Evolutionary conservation across 2,888 invertebrate genomes (phyloP), one percentile per base, ranked within the genome.

Genomic region (Margaritifera margaritifera): DNA sequence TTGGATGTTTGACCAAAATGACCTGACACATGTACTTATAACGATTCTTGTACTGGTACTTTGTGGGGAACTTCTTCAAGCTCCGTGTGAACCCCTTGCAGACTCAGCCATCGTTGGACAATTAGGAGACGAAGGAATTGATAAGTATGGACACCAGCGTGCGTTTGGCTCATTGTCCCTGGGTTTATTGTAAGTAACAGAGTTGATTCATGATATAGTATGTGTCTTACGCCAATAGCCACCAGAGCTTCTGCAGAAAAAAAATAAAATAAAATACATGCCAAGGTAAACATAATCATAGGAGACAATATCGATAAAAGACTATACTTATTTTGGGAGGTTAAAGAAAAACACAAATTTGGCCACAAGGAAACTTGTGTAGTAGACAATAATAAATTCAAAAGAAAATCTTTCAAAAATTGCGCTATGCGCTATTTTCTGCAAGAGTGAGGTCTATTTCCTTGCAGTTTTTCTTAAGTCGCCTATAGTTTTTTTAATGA

Each of bases 131-230:
- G 64, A 71, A 22, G 64, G 67, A 42, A 51, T 71, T n/a, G 50
- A 67, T 25, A 71, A 71, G 24, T 71, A 71, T 61, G 71, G 71
- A 22, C 57, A 59, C 52, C 71, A 71, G 20, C 64, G 71, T 60
- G 64, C 67, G 57, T 71, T 61, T 67, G 71, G 64, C 2, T 71
- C 71, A 0, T 24, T 67, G n/a, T 67, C 67, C 18, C 67, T 71
- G 56, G 71, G 66, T 25, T 24, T 64, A 19, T 27, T 71, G 71
- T 71, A 62, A 71, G 71, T 70, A 66, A n/a, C 19, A 42, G 2
- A 42, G 15, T 42, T 42, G 42, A 42, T 15, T 11, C 1, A 42
- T 15, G 15, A 42, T 15, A 11, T 11, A 42, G 15, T 15, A 11
- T 15, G 42, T 42, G 15, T 42, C 8, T 31, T 31, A 31, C 1